phyloP scores from a whole-genome alignment of 2,888 invertebrate genomes.

The Desoria tigrina region DNA sequence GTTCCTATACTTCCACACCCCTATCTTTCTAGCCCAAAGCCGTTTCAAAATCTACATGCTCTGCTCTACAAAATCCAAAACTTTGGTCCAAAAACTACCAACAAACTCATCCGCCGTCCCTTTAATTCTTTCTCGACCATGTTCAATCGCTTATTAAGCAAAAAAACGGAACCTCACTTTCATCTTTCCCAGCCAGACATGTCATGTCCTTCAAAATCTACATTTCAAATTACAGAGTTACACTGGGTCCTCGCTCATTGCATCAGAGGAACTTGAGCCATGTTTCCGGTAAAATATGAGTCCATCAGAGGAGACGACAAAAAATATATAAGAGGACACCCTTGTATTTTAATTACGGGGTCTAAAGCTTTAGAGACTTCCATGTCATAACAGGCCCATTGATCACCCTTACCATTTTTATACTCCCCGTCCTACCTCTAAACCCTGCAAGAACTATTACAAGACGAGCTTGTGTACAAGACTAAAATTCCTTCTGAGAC shows the following conservation, averaged over 20 bases:
- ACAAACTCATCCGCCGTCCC: background rate
- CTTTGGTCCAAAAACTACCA: background rate
- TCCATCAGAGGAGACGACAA: background rate
- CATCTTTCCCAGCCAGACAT: too few relatives aligned
- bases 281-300: constrained; percentile 2
- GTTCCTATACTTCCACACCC: too few relatives aligned
- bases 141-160: too few relatives aligned
- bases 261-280: background rate
- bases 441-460: constrained; percentile 2
- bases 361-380: constrained; percentile 43
- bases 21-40: background rate
- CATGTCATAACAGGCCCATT: constrained; percentile 48
- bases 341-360: constrained; percentile 31
- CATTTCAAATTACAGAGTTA: too few relatives aligned
- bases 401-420: constrained; percentile 41
- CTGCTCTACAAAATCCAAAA: too few relatives aligned
- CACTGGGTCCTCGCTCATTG: too few relatives aligned
- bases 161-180: too few relatives aligned
- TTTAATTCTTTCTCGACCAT: too few relatives aligned
- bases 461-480: background rate
- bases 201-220: too few relatives aligned
- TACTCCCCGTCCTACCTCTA: too few relatives aligned
- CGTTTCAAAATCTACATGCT: background rate
- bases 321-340: constrained; percentile 25
- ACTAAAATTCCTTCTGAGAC: background rate